phyloP scores from a whole-genome alignment of 2,888 invertebrate species.

The Malacosoma neustria region DNA sequence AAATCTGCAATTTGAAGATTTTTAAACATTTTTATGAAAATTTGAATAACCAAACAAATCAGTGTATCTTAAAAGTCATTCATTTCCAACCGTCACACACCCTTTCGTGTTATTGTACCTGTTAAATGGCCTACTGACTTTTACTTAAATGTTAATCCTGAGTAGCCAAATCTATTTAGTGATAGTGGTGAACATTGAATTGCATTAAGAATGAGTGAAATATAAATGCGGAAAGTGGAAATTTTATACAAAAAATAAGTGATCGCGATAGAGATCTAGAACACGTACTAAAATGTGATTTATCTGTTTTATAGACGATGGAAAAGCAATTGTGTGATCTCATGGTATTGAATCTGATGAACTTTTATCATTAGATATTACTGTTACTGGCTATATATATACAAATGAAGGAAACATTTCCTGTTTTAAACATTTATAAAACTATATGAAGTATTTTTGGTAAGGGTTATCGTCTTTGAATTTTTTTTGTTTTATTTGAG shows the following conservation, averaged over 20 bases:
- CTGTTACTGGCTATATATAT: too few species aligned
- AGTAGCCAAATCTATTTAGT: constrained; percentile 42
- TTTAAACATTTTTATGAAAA: too few species aligned
- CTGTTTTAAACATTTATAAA: too few species aligned
- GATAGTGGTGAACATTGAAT: constrained; percentile 25
- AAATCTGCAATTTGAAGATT: too few species aligned
- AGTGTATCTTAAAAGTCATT: neutral
- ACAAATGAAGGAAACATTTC: too few species aligned
- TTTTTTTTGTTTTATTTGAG: too few species aligned
- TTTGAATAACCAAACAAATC: too few species aligned
- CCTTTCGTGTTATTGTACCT: constrained; percentile 24
- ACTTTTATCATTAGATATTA: constrained; percentile 4
- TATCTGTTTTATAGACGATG: constrained; percentile 31
- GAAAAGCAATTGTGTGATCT: constrained; percentile 51
- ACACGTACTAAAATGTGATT: constrained; percentile 57
- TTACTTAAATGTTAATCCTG: constrained; percentile 28
- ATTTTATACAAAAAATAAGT: constrained; percentile 17
- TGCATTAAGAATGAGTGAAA: constrained; percentile 16
- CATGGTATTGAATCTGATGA: constrained; percentile 41
- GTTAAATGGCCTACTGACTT: constrained; percentile 39
- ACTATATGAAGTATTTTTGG: too few species aligned
- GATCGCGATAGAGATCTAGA: constrained; percentile 31
- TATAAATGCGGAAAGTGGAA: constrained; percentile 5
- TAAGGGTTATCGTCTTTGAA: too few species aligned
- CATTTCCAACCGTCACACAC: too few species aligned